Evolutionary conservation across 2,888 invertebrate species (phyloP), one percentile per base, ranked within the genome.

Genomic region (Craniophora ligustri): DNA sequence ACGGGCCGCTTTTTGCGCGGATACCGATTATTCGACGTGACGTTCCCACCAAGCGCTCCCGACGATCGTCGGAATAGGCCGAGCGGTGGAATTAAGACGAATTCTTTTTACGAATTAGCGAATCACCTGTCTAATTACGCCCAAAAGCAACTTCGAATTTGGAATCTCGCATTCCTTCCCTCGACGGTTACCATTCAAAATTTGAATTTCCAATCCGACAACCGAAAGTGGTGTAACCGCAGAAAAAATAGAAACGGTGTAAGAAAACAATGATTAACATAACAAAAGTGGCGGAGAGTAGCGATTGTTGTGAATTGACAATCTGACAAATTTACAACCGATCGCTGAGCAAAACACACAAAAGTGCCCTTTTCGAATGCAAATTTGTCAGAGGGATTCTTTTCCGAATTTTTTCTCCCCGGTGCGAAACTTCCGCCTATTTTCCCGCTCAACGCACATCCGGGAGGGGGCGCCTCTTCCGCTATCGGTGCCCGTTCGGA

Each of bases 61-160:
- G 66, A 70, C 75, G 75, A 79, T 81, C 83, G 77, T 75, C 76
- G 72, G 80, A 80, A 81, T 80, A 80, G 80, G 78, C 69, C 80
- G 72, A 76, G 78, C 78, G 67, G 77, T 76, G 75, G 84, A 84
- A 86, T 85, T 83, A 85, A 86, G 86, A 82, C 85, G 87, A 81
- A 91, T 91, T 90, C 92, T 83, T 86, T 85, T 82, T 82, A 75
- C 82, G 89, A 91, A 92, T 92, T 91, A 92, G 87, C 89, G 89
- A 89, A 90, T 92, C 91, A 91, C 91, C 92, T 92, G 92, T 90
- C 91, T 91, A 91, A 92, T 92, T 92, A 89, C 85, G 77, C 76
- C 77, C 72, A 76, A 74, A 79, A 75, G 76, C 80, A 83, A 84
- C 84, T 78, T 82, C 63, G 77, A 84, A 85, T 80, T 81, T 67